A percentile compares a stretch with the other conserved stretches of the same genome.
Evolutionary conservation across 2,113 vertebrate genomes (phyloP).

Genomic region (Ammodytes marinus): DNA sequence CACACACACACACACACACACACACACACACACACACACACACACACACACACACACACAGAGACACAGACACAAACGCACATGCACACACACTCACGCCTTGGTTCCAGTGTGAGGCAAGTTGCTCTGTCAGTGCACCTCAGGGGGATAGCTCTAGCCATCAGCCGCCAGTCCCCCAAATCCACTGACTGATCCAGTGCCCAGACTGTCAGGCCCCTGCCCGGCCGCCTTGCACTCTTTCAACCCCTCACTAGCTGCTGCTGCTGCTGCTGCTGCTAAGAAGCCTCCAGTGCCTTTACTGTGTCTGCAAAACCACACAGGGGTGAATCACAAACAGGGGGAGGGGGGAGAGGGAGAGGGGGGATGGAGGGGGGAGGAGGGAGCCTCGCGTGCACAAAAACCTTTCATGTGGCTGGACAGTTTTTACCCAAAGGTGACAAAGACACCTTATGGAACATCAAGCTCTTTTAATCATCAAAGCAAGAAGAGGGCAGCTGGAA

Average conservation of each 20-base stretch:
- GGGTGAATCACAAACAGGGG: slow-evolving; percentile 3
- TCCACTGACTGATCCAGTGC: slow-evolving; percentile 85
- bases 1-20: slow-evolving; percentile 42
- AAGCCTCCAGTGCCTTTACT: slow-evolving; percentile 48
- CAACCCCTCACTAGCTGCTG: slow-evolving; percentile 63
- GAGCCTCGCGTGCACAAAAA: not conserved
- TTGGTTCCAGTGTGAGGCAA: slow-evolving; percentile 65
- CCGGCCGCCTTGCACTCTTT: slow-evolving; percentile 70
- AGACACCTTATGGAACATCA: slow-evolving; percentile 35
- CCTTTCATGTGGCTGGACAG: slow-evolving; percentile 32
- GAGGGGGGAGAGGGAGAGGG: too few relatives aligned
- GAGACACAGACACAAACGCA: slow-evolving; percentile 18
- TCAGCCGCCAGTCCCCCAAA: slow-evolving; percentile 73
- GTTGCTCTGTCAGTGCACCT: slow-evolving; percentile 73
- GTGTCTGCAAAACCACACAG: slow-evolving; percentile 12
- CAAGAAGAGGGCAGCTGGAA: not conserved
- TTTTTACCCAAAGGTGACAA: slow-evolving; percentile 37
- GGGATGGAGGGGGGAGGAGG: not conserved
- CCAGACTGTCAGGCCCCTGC: slow-evolving; percentile 75
- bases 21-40: slow-evolving; percentile 35
- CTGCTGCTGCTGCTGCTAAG: not conserved
- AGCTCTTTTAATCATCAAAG: slow-evolving; percentile 37
- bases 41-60: slow-evolving; percentile 31
- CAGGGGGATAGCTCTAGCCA: slow-evolving; percentile 74
- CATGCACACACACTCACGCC: slow-evolving; percentile 23